Percentiles rank a stretch among this genome's conserved stretches.
Evolutionary conservation across 2,113 vertebrate species (phyloP).

Genomic region (Galbula dea): DNA sequence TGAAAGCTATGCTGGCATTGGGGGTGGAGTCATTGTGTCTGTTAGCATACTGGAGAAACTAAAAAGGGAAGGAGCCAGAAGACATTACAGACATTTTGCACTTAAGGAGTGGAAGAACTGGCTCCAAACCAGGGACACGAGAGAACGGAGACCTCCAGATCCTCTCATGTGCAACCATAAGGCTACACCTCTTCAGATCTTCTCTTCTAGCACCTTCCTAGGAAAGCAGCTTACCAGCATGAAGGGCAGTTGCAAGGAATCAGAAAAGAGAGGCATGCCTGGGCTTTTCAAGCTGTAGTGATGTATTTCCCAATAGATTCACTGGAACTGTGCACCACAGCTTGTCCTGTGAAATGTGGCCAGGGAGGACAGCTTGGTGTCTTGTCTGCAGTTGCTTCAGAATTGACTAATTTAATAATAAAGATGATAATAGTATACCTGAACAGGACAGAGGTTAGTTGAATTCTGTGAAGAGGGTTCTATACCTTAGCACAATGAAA

Average conservation of each 20-base stretch:
- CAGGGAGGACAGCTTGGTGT: neutral
- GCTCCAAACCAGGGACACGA: neutral
- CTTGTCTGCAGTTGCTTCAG: slow-evolving; percentile 44
- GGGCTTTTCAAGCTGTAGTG: neutral
- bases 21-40: neutral
- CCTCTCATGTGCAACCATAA: neutral
- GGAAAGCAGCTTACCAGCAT: neutral
- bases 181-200: neutral
- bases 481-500: slow-evolving; percentile 19
- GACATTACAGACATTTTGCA: neutral
- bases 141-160: neutral
- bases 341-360: neutral
- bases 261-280: neutral
- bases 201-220: neutral
- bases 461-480: neutral
- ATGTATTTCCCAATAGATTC: neutral
- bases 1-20: neutral
- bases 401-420: slow-evolving; percentile 5
- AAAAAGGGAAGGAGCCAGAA: neutral
- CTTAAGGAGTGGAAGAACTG: neutral
- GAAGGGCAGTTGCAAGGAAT: neutral
- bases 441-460: slow-evolving; percentile 36
- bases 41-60: neutral
- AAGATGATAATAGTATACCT: slow-evolving; percentile 14
- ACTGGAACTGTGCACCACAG: neutral